Base-by-base conservation (phyloP, 2,113 vertebrate genomes). In the Scomber scombrus region DNA sequence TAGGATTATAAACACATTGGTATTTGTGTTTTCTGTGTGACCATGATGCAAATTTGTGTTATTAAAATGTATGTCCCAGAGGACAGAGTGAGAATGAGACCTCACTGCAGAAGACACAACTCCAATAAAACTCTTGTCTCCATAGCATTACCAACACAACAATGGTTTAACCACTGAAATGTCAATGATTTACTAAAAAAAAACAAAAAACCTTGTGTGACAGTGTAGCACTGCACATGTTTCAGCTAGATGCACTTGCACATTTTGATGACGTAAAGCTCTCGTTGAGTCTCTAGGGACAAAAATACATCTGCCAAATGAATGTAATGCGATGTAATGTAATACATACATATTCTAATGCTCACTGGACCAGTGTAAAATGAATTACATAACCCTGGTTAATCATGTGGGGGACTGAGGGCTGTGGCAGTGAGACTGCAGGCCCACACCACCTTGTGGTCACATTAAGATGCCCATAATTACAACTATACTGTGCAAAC, bases 361-460 rank as follows among this genome's bases (percentile, higher is more conserved):
- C 34, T 34, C 43, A 69, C 52, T 31, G 47, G n/a, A 31, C n/a
- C 4, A 14, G 18, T 55, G 58, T 74, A 55, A 75, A 62, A 80
- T 65, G 51, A 73, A 68, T 82, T 85, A 88, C 21, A 69, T 85
- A 65, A 86, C 60, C 47, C 34, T 78, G 64, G 12, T 73, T 76
- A 43, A 71, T 49, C 46, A 57, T 3, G 5, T 80, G 46, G 60
- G 75, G 43, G n/a, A 26, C 16, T 71, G 64, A 51, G 31, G 52
- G 49, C 57, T 31, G 26, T n/a, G 52, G 57, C 31, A 54, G 12
- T 69, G 13, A 77, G 51, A 54, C 66, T 84, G 85, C 7, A 65
- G 66, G 57, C 66, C 12, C n/a, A 72, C 89, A 71, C 92, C 92
- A 87, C 84, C 93, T 91, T 90, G 89, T 94, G 93, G 92, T 81